A percentile compares a stretch with the other conserved stretches of the same genome.
Evolutionary conservation across 2,797 vertebrate species (phyloP).

Genomic region (Danio albolineatus): DNA sequence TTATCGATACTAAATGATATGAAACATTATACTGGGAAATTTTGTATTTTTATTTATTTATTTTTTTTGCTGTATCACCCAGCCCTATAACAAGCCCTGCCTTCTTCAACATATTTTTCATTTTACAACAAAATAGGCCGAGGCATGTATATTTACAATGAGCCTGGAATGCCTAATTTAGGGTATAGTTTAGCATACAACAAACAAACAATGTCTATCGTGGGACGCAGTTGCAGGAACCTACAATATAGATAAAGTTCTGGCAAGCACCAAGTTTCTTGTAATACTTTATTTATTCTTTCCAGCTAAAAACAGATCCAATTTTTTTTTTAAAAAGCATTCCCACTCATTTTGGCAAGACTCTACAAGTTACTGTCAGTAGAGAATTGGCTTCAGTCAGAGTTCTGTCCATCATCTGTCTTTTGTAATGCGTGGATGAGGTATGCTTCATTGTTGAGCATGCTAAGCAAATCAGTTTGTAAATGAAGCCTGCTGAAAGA

Average conservation of each 20-base stretch:
- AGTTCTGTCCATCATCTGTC: slow-evolving; percentile 7
- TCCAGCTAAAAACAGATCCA: neutral
- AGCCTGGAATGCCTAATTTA: no score
- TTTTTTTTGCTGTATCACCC: no score
- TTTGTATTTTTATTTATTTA: no score
- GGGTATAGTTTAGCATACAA: no score
- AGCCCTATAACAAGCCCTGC: no score
- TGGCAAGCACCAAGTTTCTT: neutral
- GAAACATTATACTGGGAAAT: no score
- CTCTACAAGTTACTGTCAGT: neutral
- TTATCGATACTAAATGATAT: no score
- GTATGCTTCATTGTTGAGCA: neutral
- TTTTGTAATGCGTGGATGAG: neutral
- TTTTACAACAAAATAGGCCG: no score
- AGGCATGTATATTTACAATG: no score
- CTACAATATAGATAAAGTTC: neutral
- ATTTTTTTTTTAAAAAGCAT: no score
- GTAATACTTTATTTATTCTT: neutral
- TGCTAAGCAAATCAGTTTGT: neutral
- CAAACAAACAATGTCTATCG: no score
- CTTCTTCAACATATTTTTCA: no score
- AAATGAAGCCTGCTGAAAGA: neutral
- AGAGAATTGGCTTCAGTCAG: neutral
- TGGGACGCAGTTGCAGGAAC: neutral
- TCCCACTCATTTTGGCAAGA: slow-evolving; percentile 18